phyloP scores from a whole-genome alignment of 1,140 invertebrate genomes.

The Pogonomyrmex californicus region DNA sequence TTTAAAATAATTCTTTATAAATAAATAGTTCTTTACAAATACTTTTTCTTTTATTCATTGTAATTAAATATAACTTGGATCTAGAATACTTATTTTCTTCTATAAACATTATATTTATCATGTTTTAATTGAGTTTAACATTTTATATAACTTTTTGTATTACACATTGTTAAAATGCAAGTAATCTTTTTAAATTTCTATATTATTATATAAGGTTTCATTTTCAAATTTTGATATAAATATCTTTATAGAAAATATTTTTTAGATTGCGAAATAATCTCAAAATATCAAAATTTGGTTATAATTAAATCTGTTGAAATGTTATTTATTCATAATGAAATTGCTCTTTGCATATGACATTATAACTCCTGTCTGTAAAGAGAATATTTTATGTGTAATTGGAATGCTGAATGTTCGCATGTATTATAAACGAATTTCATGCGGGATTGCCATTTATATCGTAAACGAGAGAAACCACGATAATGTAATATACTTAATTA shows the following conservation, averaged over 20 bases:
- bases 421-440: conserved; percentile 37
- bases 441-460: conserved; percentile 11
- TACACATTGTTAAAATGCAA: no score
- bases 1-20: no score
- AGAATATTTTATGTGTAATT: conserved; percentile 53
- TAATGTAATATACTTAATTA: conserved; percentile 38
- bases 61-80: no score
- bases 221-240: no score
- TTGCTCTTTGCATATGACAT: conserved; percentile 27
- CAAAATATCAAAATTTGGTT: conserved; percentile 20
- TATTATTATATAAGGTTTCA: no score
- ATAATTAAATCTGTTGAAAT: neutral
- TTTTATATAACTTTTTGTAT: no score
- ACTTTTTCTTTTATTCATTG: no score
- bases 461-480: neutral
- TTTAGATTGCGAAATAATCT: neutral
- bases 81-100: no score
- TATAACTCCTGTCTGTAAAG: conserved; percentile 1
- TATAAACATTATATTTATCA: no score
- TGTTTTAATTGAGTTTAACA: no score
- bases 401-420: conserved; percentile 21
- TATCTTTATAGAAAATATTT: neutral
- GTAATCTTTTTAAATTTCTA: no score
- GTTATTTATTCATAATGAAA: conserved; percentile 7
- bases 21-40: no score